These are phyloP conservation scores for Actinernus sp. DNA, from an alignment of 92 coral and sea anemone genomes.

Conservation along the genomic window DNA sequence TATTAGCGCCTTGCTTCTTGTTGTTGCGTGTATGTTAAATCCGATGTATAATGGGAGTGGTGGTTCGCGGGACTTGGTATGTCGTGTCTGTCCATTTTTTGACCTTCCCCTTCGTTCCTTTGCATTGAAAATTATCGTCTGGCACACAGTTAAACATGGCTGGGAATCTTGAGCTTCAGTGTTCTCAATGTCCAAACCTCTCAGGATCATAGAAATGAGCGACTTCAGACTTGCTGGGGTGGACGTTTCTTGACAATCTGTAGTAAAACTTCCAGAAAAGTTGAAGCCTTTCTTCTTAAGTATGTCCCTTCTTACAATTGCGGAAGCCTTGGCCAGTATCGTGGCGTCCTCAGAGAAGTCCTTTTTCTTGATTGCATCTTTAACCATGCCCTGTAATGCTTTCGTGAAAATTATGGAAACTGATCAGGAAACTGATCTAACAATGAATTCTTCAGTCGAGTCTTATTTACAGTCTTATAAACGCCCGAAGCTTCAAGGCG, in stretches of 20 bases:
- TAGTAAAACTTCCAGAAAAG: constrained; percentile 62
- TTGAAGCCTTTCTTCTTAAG: constrained; percentile 56
- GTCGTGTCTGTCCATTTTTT: constrained; percentile 35
- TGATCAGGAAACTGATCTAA: constrained; percentile 36
- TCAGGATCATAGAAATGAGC: constrained; percentile 50
- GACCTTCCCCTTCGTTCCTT: constrained; percentile 25
- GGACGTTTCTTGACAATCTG: constrained; percentile 58
- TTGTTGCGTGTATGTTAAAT: constrained; percentile 35
- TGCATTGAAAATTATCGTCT: constrained; percentile 55
- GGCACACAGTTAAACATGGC: constrained; percentile 71
- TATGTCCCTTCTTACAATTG: constrained; percentile 65
- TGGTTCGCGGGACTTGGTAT: constrained; percentile 58
- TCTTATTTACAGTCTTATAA: constrained; percentile 1
- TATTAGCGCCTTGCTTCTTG: constrained; percentile 62
- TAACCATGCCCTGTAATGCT: constrained; percentile 28
- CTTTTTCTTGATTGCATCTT: constrained; percentile 38
- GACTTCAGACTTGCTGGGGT: constrained; percentile 69
- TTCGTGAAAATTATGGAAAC: constrained; percentile 22
- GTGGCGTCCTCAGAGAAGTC: constrained; percentile 44
- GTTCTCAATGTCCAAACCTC: constrained; percentile 65
- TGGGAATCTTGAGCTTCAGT: constrained; percentile 61
- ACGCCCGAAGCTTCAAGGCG: constrained; percentile 37
- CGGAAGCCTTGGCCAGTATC: constrained; percentile 44
- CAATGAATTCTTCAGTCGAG: neutral
- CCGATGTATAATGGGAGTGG: constrained; percentile 64